These are phyloP conservation scores for Macquaria ambigua DNA, from an alignment of 2,113 vertebrate genomes.

Conservation along the genomic window DNA sequence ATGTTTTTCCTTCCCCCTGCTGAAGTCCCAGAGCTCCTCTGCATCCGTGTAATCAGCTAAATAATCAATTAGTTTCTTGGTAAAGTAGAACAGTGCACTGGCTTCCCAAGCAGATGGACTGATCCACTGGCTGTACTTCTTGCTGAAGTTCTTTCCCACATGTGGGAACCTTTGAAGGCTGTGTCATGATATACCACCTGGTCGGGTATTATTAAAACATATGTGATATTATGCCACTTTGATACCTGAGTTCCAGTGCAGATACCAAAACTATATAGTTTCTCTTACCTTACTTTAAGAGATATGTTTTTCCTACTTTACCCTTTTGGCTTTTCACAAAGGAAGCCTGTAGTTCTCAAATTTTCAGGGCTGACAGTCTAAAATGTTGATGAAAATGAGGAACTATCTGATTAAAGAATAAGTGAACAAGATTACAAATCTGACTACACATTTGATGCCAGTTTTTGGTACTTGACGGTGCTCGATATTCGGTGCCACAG, in stretches of 20 bases:
- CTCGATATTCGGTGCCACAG: not conserved
- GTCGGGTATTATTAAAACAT: not conserved
- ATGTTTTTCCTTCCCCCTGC: slow-evolving; percentile 8
- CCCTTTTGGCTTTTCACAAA: not conserved
- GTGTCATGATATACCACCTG: not conserved
- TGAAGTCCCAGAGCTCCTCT: slow-evolving; percentile 12
- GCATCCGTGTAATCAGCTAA: slow-evolving; percentile 18
- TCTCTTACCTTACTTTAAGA: not conserved
- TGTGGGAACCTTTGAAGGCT: not conserved
- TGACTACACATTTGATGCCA: not conserved
- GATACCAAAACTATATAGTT: not conserved
- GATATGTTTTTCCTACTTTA: not conserved
- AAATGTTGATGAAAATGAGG: not conserved
- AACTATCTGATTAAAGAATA: not conserved
- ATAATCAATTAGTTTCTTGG: slow-evolving; percentile 7
- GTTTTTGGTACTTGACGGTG: not conserved
- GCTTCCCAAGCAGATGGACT: not conserved
- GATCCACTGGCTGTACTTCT: not conserved
- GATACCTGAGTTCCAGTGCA: not conserved
- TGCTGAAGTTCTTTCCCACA: not conserved
- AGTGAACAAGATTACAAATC: not conserved
- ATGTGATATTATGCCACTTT: not conserved
- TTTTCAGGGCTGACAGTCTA: not conserved
- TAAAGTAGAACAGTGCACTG: slow-evolving; percentile 10
- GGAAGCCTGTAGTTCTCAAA: too few species aligned